Base-by-base conservation (phyloP, 2,113 vertebrate genomes). In the Neolamprologus hecqui region DNA sequence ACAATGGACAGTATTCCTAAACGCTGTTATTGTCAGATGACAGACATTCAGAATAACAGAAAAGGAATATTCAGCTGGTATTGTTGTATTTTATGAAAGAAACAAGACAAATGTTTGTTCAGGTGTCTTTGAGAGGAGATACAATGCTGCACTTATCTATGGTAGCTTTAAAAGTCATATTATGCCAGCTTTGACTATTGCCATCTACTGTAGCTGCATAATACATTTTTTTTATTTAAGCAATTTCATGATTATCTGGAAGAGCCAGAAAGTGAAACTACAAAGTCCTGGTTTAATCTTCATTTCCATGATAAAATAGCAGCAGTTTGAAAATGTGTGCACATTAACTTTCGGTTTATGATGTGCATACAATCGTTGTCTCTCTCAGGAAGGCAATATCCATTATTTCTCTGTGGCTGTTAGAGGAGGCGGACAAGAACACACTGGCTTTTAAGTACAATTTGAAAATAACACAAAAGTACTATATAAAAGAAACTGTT, bases 201-300 rank as follows among this genome's bases (percentile, higher is more conserved):
- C 54, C 14, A 31, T 79, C 65, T 40, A 10, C 47, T 86, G 21
- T 85, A 79, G 60, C 45, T 79, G 49, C 31, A 49, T 4, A 5
- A 60, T 70, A 47, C 7, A 58, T 94, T 84, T 80, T 88, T n/a
- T 21, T 21, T 17, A 84, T 92, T 90, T 86, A 87, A 88, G 90
- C 91, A 6, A n/a, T 51, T 88, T 90, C 11, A 42, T 54, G 51
- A 65, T 82, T 81, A 40, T 68, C 40, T 77, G 75, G 49, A 21
- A 37, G 33, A 65, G 54, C 57, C 45, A 82, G 28, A 84, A 73
- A 88, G 5, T 23, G 77, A 60, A 80, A 54, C 7, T 82, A 17
- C 33, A 81, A 84, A 57, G 65, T 86, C 12, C 19, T 49, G 19
- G 12, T 79, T n/a, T 86, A 57, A 87, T 79, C 19, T 35, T 79